Percentiles rank a stretch among this genome's conserved stretches.
Conservation (phyloP, 2,797 vertebrate genomes). For the Amblyraja radiata region DNA sequence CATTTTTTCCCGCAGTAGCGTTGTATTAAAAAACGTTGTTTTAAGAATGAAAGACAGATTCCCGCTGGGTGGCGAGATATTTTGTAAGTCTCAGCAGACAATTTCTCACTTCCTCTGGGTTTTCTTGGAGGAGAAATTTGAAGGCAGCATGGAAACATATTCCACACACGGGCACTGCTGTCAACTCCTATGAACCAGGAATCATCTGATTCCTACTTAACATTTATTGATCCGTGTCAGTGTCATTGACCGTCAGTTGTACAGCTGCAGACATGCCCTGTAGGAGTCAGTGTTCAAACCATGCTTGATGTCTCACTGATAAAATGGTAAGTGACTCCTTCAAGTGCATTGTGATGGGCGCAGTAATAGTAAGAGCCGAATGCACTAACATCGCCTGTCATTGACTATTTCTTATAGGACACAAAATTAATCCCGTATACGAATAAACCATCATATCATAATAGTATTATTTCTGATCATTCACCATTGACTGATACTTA, state of each 20-base stretch:
- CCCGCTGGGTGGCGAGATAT: no score
- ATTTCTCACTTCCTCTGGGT: background rate
- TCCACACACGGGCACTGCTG: background rate
- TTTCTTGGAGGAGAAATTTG: background rate
- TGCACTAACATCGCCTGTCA: background rate
- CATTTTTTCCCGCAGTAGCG: background rate
- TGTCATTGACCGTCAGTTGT: background rate
- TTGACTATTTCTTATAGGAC: no score
- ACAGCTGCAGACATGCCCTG: background rate
- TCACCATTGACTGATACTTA: no score
- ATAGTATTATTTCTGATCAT: no score
- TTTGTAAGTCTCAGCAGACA: no score
- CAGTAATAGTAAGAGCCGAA: background rate
- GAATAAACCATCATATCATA: no score
- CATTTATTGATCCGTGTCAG: background rate
- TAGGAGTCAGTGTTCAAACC: no score
- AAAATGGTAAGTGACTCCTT: constrained; percentile 3
- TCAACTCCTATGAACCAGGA: background rate
- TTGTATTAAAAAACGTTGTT: background rate
- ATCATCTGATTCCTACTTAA: background rate
- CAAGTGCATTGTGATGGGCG: background rate
- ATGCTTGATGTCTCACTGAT: background rate
- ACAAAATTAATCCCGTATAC: no score
- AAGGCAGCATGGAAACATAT: background rate
- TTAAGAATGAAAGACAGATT: background rate